Evolutionary conservation across 2,797 vertebrate genomes (phyloP).

Genomic region (Menidia menidia): DNA sequence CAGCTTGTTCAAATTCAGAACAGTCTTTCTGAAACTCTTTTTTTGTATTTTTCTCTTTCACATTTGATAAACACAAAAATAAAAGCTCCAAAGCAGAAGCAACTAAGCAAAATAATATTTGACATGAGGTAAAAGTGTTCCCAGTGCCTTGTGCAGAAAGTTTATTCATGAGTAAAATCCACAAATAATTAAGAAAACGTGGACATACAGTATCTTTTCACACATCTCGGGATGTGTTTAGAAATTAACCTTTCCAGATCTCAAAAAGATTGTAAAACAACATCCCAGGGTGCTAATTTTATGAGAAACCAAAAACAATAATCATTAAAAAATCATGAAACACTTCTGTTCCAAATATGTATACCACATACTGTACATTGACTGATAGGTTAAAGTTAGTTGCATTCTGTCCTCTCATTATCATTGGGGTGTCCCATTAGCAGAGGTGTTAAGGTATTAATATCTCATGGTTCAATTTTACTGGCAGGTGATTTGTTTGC

Average conservation of each 20-base stretch:
- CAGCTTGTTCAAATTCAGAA: not conserved
- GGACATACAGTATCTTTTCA: slow-evolving; percentile 4
- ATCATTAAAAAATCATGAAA: not conserved
- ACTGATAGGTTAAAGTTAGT: slow-evolving; percentile 1
- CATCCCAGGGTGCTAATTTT: not conserved
- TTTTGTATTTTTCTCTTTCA: not conserved
- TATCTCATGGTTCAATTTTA: slow-evolving; percentile 35
- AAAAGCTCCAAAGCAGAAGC: not conserved
- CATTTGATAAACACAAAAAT: not conserved
- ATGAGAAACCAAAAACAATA: not conserved
- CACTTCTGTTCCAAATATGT: not conserved
- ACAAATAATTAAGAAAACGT: not conserved
- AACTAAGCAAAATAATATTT: not conserved
- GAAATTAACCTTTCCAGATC: not conserved
- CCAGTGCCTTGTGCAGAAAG: not conserved
- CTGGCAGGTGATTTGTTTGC: slow-evolving; percentile 39
- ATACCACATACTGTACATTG: not conserved
- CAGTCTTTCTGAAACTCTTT: not conserved
- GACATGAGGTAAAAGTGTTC: not conserved
- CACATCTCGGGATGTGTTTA: not conserved
- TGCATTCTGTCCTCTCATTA: not conserved
- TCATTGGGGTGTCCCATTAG: slow-evolving; percentile 3
- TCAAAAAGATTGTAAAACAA: not conserved
- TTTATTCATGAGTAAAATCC: not conserved
- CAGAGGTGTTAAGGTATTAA: slow-evolving; percentile 14